These are phyloP conservation scores for Chondrosia reniformis DNA, from an alignment of 37 sponge, comb jelly and placozoan genomes.

Conservation along the genomic window DNA sequence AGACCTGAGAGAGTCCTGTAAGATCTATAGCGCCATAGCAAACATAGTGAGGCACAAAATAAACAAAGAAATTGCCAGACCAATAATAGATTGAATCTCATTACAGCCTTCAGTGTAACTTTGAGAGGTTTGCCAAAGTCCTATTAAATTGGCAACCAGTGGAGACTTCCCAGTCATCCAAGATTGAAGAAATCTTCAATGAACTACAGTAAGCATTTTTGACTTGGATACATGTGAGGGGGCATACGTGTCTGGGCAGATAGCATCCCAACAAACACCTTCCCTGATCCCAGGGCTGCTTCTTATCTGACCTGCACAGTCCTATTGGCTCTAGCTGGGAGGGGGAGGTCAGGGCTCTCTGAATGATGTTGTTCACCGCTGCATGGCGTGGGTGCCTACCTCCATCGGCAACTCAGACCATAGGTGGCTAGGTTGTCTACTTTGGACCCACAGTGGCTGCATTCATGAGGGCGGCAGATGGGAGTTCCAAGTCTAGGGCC, in stretches of 20 bases:
- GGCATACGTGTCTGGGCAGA: too few species aligned
- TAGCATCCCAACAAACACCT: too few species aligned
- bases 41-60: background rate
- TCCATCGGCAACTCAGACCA: background rate
- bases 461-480: background rate
- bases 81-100: constrained; percentile 2
- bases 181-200: too few species aligned
- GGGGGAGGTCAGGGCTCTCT: too few species aligned
- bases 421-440: background rate
- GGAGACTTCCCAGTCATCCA: too few species aligned
- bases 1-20: background rate
- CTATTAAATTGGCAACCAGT: too few species aligned
- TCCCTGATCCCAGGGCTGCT: too few species aligned
- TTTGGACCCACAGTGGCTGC: background rate
- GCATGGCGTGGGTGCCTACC: background rate
- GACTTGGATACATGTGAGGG: too few species aligned
- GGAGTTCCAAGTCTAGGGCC: background rate
- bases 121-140: background rate
- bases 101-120: background rate
- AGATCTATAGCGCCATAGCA: background rate
- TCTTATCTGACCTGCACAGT: too few species aligned
- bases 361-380: background rate
- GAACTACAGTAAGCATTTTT: too few species aligned
- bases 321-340: too few species aligned
- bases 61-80: too few species aligned